Conservation (phyloP, 2,888 invertebrate genomes). For the Synergus gifuensis region DNA sequence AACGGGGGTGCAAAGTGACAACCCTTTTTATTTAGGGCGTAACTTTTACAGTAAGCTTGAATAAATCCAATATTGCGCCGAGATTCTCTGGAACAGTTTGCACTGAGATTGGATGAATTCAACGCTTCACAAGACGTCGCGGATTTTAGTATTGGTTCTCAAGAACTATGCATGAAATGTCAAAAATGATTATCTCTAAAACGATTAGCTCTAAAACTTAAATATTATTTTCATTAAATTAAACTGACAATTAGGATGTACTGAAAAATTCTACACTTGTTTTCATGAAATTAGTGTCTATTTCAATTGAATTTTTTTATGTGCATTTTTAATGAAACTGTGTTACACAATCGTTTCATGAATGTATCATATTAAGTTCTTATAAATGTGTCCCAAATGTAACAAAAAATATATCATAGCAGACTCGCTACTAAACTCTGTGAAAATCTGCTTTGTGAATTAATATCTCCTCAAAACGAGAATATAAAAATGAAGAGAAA, state of each 20-base stretch:
- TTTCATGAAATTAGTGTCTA: not conserved
- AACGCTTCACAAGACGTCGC: conserved; percentile 25
- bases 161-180: conserved; percentile 5
- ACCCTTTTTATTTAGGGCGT: conserved; percentile 77
- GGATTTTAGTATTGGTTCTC: conserved; percentile 33
- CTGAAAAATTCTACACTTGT: not conserved
- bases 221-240: not conserved
- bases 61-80: conserved; percentile 74
- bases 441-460: conserved; percentile 48
- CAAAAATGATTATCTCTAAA: not conserved
- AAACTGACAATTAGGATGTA: not conserved
- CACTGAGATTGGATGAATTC: conserved; percentile 37
- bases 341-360: not conserved
- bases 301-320: not conserved
- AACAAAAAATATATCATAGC: conserved; percentile 30
- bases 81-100: conserved; percentile 45
- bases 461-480: conserved; percentile 40
- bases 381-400: not conserved
- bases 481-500: conserved; percentile 35
- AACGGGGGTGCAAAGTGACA: conserved; percentile 65
- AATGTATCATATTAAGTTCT: not conserved
- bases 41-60: conserved; percentile 69
- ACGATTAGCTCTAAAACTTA: too few species aligned
- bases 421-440: conserved; percentile 39
- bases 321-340: not conserved